Base-by-base conservation (phyloP, 2,113 vertebrate species). In the Semicossyphus pulcher region DNA sequence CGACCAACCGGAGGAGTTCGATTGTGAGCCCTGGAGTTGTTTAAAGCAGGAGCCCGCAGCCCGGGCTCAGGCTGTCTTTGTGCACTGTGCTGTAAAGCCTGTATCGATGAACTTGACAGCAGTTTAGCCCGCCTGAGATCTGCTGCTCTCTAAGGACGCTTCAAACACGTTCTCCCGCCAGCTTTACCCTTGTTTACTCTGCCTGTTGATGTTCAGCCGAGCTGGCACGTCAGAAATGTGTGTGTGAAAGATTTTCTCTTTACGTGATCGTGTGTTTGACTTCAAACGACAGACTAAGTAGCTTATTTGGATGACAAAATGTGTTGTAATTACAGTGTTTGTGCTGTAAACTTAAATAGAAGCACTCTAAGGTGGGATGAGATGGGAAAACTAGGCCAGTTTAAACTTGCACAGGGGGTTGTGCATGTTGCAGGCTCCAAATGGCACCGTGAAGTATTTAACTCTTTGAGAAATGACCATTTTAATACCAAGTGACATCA, bases 61-160 rank as follows among this genome's bases (percentile, higher is more conserved):
- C 62, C 28, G 75, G 77, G 69, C 76, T 52, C 7, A 4, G 85
- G 65, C 84, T 86, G 86, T 86, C 78, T 84, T 47, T 89, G 91
- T 92, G 86, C 88, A 82, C 58, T 83, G 78, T 85, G 79, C 34
- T 80, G 83, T 86, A 73, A 91, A 86, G 86, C 71, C 41, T 7
- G 45, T 85, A 91, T 90, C 72, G 87, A 92, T 86, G 83, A 78
- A 85, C 67, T 66, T 88, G 91, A 92, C 91, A 92, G 86, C 84
- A 88, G 83, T 91, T 91, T 91, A 91, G 85, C 80, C 73, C 51
- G 47, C 59, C 78, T 45, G 81, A 88, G 84, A 84, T 78, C 62
- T 32, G 83, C 76, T 63, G 75, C 65, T 82, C 88, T 87, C 81
- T 39, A 45, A 82, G 86, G 86, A 80, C n/a, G 10, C 78, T 76